These are phyloP conservation scores for Caenorhabditis drosophilae DNA, from an alignment of 2,888 invertebrate species.

Conservation along the genomic window DNA sequence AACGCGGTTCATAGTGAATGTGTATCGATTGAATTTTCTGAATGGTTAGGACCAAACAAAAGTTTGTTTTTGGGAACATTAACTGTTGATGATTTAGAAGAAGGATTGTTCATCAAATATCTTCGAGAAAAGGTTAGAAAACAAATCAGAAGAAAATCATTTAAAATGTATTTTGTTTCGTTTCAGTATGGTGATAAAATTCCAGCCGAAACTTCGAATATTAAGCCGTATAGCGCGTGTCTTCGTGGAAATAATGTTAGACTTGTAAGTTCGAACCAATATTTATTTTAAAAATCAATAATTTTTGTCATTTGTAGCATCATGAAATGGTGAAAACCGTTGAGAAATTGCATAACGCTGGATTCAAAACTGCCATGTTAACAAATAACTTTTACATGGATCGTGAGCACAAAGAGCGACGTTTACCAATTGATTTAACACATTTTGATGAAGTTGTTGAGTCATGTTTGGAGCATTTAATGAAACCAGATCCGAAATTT, in stretches of 20 bases:
- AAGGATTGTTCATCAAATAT: conserved; percentile 24
- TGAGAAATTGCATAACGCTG: conserved; percentile 32
- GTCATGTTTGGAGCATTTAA: conserved; percentile 46
- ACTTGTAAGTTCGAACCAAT: conserved; percentile 21
- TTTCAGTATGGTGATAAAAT: conserved; percentile 24
- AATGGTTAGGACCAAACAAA: conserved; percentile 39
- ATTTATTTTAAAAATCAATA: conserved; percentile 12
- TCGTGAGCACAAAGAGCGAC: conserved; percentile 31
- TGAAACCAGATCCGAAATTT: conserved; percentile 52
- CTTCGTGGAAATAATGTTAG: conserved; percentile 20
- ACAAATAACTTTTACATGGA: conserved; percentile 58
- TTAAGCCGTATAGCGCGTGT: conserved; percentile 27
- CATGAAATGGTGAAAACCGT: conserved; percentile 31
- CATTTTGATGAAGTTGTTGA: conserved; percentile 56
- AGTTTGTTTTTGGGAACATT: conserved; percentile 39
- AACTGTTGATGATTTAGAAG: conserved; percentile 33
- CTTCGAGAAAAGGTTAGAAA: conserved; percentile 18
- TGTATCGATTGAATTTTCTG: conserved; percentile 32
- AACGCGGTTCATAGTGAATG: conserved; percentile 20
- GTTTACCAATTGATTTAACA: conserved; percentile 39
- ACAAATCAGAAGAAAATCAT: too few relatives aligned
- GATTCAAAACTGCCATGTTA: conserved; percentile 52
- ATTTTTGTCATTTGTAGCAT: conserved; percentile 21
- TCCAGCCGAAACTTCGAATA: too few relatives aligned
- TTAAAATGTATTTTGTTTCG: too few relatives aligned